Evolutionary conservation across 2,113 vertebrate species (phyloP).

Genomic region (Rissa tridactyla): DNA sequence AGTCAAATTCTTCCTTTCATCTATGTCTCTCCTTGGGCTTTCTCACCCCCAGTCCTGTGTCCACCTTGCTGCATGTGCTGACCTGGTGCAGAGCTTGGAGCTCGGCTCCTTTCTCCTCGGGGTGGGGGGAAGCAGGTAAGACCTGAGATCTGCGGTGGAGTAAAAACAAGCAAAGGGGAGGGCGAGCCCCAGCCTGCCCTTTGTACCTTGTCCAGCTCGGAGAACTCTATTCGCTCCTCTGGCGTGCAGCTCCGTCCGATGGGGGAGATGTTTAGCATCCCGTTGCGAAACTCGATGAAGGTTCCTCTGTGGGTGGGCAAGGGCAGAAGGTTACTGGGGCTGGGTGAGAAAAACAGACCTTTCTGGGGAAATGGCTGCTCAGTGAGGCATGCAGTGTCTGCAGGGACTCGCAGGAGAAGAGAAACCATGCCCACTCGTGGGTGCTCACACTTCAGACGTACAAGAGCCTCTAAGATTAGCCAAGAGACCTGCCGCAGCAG

Average conservation of each 20-base stretch:
- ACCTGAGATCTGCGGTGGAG: not conserved
- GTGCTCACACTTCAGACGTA: not conserved
- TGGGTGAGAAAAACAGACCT: not conserved
- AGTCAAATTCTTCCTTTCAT: not conserved
- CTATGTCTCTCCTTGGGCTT: not conserved
- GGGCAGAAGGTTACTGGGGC: not conserved
- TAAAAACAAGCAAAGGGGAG: not conserved
- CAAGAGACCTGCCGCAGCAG: not conserved
- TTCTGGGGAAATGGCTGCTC: not conserved
- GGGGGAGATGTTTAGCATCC: conserved; percentile 95
- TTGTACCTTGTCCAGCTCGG: conserved; percentile 91
- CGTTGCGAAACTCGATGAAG: conserved; percentile 97
- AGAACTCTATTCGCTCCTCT: conserved; percentile 94
- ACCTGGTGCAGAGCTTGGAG: not conserved
- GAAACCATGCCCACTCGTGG: not conserved
- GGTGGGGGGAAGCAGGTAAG: not conserved
- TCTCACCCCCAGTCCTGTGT: not conserved
- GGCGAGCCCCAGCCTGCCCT: not conserved
- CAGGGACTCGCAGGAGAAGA: not conserved
- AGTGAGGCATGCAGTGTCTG: not conserved
- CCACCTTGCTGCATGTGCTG: not conserved
- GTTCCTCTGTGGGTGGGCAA: conserved; percentile 81
- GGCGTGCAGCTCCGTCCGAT: conserved; percentile 93
- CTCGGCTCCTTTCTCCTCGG: not conserved
- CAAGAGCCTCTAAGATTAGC: not conserved